Evolutionary conservation across 2,797 vertebrate genomes (phyloP).

Genomic region (Vultur gryphus): DNA sequence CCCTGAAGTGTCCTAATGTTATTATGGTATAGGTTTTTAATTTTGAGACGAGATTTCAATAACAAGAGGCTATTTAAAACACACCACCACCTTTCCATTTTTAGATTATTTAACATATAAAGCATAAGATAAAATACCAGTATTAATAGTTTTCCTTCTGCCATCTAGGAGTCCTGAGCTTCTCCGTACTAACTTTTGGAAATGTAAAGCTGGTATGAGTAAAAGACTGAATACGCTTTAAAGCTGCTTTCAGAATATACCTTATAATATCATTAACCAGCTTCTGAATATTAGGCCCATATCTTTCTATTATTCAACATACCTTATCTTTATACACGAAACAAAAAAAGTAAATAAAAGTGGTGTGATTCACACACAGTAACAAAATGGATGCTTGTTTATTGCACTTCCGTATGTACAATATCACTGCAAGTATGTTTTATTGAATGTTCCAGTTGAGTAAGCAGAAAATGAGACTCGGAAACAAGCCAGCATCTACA

Average conservation of each 20-base stretch:
- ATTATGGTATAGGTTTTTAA: slow-evolving; percentile 18
- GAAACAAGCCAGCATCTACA: not conserved
- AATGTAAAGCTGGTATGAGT: not conserved
- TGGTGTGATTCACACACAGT: not conserved
- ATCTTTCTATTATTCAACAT: not conserved
- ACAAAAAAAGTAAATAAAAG: not conserved
- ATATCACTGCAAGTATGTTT: not conserved
- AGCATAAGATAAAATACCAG: not conserved
- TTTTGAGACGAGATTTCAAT: slow-evolving; percentile 6
- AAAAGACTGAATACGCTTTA: not conserved
- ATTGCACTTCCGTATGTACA: not conserved
- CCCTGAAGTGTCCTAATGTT: not conserved
- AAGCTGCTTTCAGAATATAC: not conserved
- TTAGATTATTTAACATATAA: not conserved
- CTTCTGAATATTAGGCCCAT: not conserved
- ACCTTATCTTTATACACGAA: not conserved
- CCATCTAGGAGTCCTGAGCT: not conserved
- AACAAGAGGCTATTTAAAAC: not conserved
- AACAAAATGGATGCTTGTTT: not conserved
- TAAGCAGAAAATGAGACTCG: not conserved
- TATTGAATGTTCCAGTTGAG: not conserved
- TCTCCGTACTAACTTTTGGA: not conserved
- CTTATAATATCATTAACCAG: not conserved
- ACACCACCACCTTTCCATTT: not conserved
- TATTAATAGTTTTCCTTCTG: not conserved